A percentile compares a stretch with the other conserved stretches of the same genome.
phyloP scores from a whole-genome alignment of 2,888 invertebrate genomes.

The Harpagoxenus sublaevis region DNA sequence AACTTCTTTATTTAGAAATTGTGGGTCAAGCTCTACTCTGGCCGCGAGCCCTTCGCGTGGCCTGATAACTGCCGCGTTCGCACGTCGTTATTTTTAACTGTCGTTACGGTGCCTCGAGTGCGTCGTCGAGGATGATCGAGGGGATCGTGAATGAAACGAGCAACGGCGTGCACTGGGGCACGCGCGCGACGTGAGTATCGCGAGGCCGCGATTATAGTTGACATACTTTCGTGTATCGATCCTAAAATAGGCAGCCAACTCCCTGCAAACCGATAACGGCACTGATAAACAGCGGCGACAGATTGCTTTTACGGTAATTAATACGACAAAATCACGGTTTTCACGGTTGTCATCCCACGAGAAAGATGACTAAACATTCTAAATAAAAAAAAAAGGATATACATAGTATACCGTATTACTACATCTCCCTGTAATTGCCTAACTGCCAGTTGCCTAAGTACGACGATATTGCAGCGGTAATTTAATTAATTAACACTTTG shows the following conservation, averaged over 20 bases:
- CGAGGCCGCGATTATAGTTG: constrained; percentile 29
- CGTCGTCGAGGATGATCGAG: constrained; percentile 22
- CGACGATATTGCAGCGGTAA: background rate
- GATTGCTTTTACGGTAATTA: constrained; percentile 34
- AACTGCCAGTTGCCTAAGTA: background rate
- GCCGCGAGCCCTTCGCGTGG: background rate
- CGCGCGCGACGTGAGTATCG: constrained; percentile 5
- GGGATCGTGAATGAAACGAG: constrained; percentile 47
- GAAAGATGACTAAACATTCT: background rate
- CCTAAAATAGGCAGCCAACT: constrained; percentile 7
- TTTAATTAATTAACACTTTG: constrained; percentile 1
- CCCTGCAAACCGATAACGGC: constrained; percentile 15
- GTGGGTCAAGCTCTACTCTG: background rate
- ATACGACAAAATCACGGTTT: background rate
- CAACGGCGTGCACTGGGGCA: background rate
- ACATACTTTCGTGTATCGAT: constrained; percentile 48
- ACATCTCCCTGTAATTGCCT: background rate
- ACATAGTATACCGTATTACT: background rate
- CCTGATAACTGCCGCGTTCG: constrained; percentile 2
- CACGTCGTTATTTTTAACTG: constrained; percentile 42
- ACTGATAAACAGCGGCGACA: background rate
- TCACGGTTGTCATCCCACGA: background rate
- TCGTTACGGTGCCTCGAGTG: constrained; percentile 21
- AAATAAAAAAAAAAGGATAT: background rate
- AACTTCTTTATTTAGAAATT: constrained; percentile 2